Percentiles rank a stretch among this genome's conserved stretches.
Evolutionary conservation across 2,888 invertebrate genomes (phyloP).

Genomic region (Phortica okadai): DNA sequence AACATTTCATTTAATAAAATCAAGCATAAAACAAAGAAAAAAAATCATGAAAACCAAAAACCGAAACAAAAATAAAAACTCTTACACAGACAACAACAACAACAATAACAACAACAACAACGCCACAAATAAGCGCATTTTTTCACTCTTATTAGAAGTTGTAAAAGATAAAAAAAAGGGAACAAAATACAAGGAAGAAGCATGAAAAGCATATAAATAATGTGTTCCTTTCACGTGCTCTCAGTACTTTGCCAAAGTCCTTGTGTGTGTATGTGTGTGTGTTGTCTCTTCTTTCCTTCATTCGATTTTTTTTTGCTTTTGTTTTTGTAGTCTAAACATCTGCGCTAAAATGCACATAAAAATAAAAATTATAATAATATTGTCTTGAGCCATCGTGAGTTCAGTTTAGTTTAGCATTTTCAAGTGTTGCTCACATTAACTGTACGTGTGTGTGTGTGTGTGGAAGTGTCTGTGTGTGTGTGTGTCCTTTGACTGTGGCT

Average conservation of each 20-base stretch:
- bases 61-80: background rate
- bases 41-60: background rate
- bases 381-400: background rate
- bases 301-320: background rate
- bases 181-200: background rate
- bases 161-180: background rate
- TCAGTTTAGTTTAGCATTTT: background rate
- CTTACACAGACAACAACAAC: background rate
- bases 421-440: background rate
- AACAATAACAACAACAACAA: background rate
- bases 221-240: background rate
- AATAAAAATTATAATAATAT: slow-evolving; percentile 26
- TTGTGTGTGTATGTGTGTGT: background rate
- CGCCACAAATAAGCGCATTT: background rate
- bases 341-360: slow-evolving; percentile 24
- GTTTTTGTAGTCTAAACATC: slow-evolving; percentile 6
- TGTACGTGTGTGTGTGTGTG: too few species aligned
- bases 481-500: too few species aligned
- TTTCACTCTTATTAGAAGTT: slow-evolving; percentile 14
- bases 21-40: slow-evolving; percentile 57
- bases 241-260: background rate
- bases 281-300: background rate
- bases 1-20: slow-evolving; percentile 65
- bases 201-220: background rate
- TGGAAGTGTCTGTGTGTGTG: too few species aligned